Evolutionary conservation across 2,888 invertebrate species (phyloP).

Genomic region (Drosophila aldrichi): DNA sequence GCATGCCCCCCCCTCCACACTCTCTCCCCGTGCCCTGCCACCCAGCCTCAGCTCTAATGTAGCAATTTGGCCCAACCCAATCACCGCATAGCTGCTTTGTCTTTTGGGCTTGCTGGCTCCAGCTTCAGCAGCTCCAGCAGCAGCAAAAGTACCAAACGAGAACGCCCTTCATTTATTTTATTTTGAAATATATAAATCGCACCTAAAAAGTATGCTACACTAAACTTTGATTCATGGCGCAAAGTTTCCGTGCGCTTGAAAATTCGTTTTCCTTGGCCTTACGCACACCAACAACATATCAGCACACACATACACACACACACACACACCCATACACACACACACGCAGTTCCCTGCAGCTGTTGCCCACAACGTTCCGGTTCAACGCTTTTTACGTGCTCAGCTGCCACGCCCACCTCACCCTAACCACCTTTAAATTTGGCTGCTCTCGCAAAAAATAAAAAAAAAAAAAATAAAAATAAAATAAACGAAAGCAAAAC

Average conservation of each 20-base stretch:
- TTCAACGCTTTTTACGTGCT: constrained; percentile 80
- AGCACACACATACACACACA: constrained; percentile 30
- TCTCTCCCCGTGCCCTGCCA: too few species aligned
- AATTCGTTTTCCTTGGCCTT: constrained; percentile 76
- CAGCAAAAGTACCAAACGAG: constrained; percentile 29
- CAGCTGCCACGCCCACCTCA: constrained; percentile 64
- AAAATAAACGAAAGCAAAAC: constrained; percentile 4
- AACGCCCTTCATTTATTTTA: constrained; percentile 83
- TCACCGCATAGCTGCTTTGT: constrained; percentile 65
- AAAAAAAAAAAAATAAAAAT: constrained; percentile 7
- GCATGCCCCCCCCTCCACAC: neutral
- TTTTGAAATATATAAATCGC: constrained; percentile 83
- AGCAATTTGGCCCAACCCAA: constrained; percentile 20
- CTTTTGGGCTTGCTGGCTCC: constrained; percentile 56
- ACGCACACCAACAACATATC: constrained; percentile 50
- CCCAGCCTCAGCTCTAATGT: constrained; percentile 3
- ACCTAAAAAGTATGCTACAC: constrained; percentile 82
- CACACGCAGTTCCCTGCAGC: constrained; percentile 63
- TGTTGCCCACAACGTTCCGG: constrained; percentile 80
- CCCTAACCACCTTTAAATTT: constrained; percentile 46
- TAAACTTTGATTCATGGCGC: constrained; percentile 81
- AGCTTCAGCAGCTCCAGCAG: constrained; percentile 8
- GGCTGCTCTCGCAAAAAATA: constrained; percentile 41
- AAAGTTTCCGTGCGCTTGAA: constrained; percentile 77
- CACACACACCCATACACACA: too few species aligned